Percentiles rank a stretch among this genome's conserved stretches.
Conservation (phyloP, 2,888 invertebrate genomes). For the Pocota personata region DNA sequence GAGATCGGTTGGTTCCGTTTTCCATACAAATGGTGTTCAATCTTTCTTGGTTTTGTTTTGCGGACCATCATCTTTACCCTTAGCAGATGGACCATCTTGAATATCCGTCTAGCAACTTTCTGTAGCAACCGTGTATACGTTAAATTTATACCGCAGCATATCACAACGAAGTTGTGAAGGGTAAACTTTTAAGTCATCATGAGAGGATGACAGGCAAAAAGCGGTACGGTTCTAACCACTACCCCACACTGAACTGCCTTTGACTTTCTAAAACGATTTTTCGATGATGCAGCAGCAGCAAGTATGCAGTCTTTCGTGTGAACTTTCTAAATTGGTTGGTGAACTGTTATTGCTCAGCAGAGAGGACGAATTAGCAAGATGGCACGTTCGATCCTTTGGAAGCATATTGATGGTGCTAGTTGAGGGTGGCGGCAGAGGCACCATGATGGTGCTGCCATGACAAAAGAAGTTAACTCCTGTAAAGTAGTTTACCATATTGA, state of each 20-base stretch:
- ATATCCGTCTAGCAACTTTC: slow-evolving; percentile 6
- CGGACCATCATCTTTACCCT: background rate
- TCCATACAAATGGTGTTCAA: background rate
- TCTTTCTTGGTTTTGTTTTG: slow-evolving; percentile 16
- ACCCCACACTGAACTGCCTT: background rate
- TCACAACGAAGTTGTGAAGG: background rate
- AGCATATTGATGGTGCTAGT: slow-evolving; percentile 60
- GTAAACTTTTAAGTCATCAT: slow-evolving; percentile 50
- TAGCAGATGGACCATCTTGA: slow-evolving; percentile 15
- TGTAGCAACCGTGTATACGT: background rate
- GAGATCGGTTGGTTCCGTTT: background rate
- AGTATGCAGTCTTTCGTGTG: slow-evolving; percentile 33
- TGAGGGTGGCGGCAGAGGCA: background rate
- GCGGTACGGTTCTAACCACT: background rate
- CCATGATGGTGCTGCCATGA: slow-evolving; percentile 28
- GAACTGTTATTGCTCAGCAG: slow-evolving; percentile 23
- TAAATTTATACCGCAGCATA: slow-evolving; percentile 31
- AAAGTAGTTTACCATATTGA: slow-evolving; percentile 71
- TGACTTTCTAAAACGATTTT: slow-evolving; percentile 30
- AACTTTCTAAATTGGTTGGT: slow-evolving; percentile 60
- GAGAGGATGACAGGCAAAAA: slow-evolving; percentile 21
- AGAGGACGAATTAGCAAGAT: slow-evolving; percentile 50
- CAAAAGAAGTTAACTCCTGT: slow-evolving; percentile 57
- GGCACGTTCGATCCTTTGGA: slow-evolving; percentile 65
- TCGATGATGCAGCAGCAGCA: slow-evolving; percentile 44